Base-by-base conservation (phyloP, 1,140 invertebrate genomes). In the Cydia pomonella region DNA sequence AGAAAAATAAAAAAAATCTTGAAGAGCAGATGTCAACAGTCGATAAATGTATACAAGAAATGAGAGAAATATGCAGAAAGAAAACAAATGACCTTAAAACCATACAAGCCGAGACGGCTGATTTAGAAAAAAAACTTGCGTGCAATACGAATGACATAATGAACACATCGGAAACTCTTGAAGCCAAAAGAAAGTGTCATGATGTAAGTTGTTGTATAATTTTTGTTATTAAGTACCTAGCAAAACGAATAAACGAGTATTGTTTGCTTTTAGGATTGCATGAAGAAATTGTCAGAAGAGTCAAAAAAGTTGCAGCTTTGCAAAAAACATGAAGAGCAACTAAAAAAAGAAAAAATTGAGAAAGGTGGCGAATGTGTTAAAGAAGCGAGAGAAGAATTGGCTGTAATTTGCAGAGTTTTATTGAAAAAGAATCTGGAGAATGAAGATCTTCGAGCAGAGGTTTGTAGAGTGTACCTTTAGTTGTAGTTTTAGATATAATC, bases 401-500 rank as follows among this genome's bases (percentile, higher is more conserved):
- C 88, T 41, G 88, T 87, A 73, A 76, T 92, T 16, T 88, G 82
- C 41, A 87, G 80, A 73, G 72, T 83, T n/a, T 80, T 91, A 25
- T 50, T 92, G 23, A 76, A 90, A 64, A 91, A 88, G 76, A 91
- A 84, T 80, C 73, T 92, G 18, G 87, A 91, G 78, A 89, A 87
- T 69, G 88, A 88, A 80, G 84, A 91, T 63, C 47, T 89, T 62
- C 78, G 63, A 76, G 84, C 86, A 66, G 87, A 92, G 85, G 90
- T 89, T 25, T 41, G 53, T 59, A 59, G 16, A 53, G 16, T 13
- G 44, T 47, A n/a, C n/a, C n/a, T n/a, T n/a, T n/a, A n/a, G n/a
- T n/a, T n/a, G n/a, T n/a, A n/a, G n/a, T n/a, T n/a, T n/a, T n/a
- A n/a, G n/a, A n/a, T n/a, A n/a, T n/a, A n/a, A n/a, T n/a, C n/a